Evolutionary conservation across 2,797 vertebrate species (phyloP).

Genomic region (Argyrosomus regius): DNA sequence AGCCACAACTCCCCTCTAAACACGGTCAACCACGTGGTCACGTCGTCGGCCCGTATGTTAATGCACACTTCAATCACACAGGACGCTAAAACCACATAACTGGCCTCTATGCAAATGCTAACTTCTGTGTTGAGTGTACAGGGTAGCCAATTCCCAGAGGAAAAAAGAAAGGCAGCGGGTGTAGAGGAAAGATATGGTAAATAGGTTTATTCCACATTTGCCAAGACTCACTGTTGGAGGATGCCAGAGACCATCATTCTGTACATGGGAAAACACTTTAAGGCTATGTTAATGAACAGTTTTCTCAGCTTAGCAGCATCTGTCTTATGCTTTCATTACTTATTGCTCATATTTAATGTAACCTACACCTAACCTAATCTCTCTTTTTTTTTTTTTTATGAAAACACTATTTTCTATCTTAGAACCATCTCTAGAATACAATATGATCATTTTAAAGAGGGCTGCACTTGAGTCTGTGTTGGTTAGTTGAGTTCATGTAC

Average conservation of each 20-base stretch:
- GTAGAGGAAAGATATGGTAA: slow-evolving; percentile 67
- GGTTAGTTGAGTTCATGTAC: background rate
- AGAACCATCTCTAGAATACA: background rate
- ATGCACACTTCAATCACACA: slow-evolving; percentile 68
- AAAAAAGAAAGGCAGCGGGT: slow-evolving; percentile 22
- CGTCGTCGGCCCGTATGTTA: slow-evolving; percentile 56
- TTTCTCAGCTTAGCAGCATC: slow-evolving; percentile 13
- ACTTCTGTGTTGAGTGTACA: slow-evolving; percentile 61
- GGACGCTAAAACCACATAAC: slow-evolving; percentile 74
- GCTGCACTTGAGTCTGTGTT: background rate
- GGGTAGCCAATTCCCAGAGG: slow-evolving; percentile 26
- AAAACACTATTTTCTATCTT: background rate
- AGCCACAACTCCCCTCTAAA: slow-evolving; percentile 64
- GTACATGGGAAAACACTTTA: slow-evolving; percentile 38
- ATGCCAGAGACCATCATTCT: slow-evolving; percentile 44
- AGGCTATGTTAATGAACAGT: slow-evolving; percentile 4
- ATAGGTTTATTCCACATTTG: slow-evolving; percentile 50
- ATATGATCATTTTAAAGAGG: background rate
- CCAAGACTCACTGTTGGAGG: slow-evolving; percentile 33
- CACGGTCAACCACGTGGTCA: slow-evolving; percentile 58
- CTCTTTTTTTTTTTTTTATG: background rate
- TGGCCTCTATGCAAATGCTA: slow-evolving; percentile 74
- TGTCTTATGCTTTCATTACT: slow-evolving; percentile 2
- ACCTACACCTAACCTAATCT: background rate
- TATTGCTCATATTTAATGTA: background rate